Evolutionary conservation across 2,888 invertebrate genomes (phyloP).

Genomic region (Aplocera efformata): DNA sequence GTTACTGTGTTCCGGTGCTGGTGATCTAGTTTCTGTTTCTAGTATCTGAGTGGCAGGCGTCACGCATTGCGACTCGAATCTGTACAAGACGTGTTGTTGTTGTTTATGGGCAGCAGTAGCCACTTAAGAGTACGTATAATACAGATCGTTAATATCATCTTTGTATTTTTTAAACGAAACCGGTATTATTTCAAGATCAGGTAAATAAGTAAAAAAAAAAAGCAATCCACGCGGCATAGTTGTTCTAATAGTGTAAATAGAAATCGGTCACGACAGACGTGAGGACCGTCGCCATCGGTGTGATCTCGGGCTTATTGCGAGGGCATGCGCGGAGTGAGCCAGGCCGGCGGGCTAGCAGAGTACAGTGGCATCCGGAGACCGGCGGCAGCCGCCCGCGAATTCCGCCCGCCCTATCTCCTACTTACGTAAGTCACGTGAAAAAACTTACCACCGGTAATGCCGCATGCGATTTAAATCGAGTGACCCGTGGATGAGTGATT

Average conservation of each 20-base stretch:
- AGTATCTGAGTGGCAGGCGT: too few relatives aligned
- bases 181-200: too few relatives aligned
- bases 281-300: constrained; percentile 43
- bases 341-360: constrained; percentile 34
- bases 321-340: constrained; percentile 66
- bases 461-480: constrained; percentile 26
- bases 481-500: constrained; percentile 22
- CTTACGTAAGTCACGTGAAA: constrained; percentile 67
- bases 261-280: constrained; percentile 54
- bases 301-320: constrained; percentile 63
- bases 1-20: too few relatives aligned
- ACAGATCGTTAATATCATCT: too few relatives aligned
- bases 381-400: constrained; percentile 48
- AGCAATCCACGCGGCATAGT: too few relatives aligned
- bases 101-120: too few relatives aligned
- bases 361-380: constrained; percentile 59
- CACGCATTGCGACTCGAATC: too few relatives aligned
- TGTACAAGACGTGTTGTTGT: too few relatives aligned
- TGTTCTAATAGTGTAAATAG: constrained; percentile 41
- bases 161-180: too few relatives aligned
- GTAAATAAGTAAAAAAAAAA: too few relatives aligned
- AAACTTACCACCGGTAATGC: constrained; percentile 28
- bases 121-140: too few relatives aligned
- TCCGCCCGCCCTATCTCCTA: constrained; percentile 34
- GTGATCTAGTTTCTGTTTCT: too few relatives aligned